Base-by-base conservation (phyloP, 2,113 vertebrate genomes). In the Arizona elegans region DNA sequence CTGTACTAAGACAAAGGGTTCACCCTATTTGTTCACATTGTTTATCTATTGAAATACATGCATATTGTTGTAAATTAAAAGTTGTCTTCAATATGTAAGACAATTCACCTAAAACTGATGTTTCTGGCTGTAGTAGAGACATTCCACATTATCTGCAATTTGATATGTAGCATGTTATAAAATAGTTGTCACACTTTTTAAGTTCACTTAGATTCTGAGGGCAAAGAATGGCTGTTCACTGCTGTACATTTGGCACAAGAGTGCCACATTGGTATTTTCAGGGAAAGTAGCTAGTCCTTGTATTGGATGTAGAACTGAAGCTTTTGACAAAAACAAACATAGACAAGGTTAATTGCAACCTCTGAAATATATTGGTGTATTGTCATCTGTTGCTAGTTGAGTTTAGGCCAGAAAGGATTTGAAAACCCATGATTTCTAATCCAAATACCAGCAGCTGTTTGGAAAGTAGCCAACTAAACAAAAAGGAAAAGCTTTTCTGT, bases 281-380 rank as follows among this genome's bases (percentile, higher is more conserved):
- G 56, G 59, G 93, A 87, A 90, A 90, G 86, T 65, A 93, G 87
- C 53, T 87, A 95, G 92, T 95, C 95, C 95, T 95, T 93, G 5
- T 54, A 29, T 52, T 90, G 50, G 89, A 93, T 90, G 65, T 92
- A 1, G 65, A 87, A 93, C 91, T 88, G 91, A 93, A 95, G 93
- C 0, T 3, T 90, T 92, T 65, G 96, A 96, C 97, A 96, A 95
- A 65, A 97, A 96, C 94, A 96, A 96, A 95, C 94, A 96, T 95
- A 94, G 93, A 97, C 94, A 95, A 93, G 95, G 52, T 91, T 96
- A 94, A 97, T 97, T 97, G 96, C 96, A 96, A 92, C 90, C 95
- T 96, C 96, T 95, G 95, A 96, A 90, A 93, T 90, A 93, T 95
- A 96, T 70, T 92, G 58, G 90, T 94, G 90, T 96, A 93, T 95